These are phyloP conservation scores for Cheirogaleus major DNA, from an alignment of 2,797 vertebrate species.

Conservation along the genomic window DNA sequence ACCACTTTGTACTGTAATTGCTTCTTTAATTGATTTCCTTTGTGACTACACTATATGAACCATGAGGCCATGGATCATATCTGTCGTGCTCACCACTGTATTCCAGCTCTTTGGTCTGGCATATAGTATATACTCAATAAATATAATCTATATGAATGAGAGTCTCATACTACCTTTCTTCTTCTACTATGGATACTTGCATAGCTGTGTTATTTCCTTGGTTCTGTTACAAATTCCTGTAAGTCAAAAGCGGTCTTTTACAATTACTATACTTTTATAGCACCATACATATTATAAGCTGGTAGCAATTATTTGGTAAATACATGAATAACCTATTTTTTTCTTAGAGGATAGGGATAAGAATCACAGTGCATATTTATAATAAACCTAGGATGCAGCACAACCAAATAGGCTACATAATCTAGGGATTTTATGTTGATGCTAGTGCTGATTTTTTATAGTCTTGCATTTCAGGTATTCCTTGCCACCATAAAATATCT, in stretches of 20 bases:
- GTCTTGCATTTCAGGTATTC: background rate
- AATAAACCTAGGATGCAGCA: background rate
- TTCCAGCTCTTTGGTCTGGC: background rate
- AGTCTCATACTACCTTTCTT: background rate
- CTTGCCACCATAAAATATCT: background rate
- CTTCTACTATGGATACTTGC: background rate
- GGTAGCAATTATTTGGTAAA: slow-evolving; percentile 30
- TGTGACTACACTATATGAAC: background rate
- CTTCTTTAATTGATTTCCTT: background rate
- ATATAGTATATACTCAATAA: background rate
- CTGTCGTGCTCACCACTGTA: background rate
- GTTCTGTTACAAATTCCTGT: background rate
- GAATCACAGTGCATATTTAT: background rate
- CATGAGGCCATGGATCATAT: background rate
- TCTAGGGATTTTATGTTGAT: background rate
- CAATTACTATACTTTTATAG: background rate
- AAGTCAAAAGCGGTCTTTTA: background rate
- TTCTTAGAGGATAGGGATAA: background rate
- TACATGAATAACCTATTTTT: background rate
- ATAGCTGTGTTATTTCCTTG: background rate
- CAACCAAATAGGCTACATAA: background rate
- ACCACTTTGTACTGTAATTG: background rate
- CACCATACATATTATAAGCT: background rate
- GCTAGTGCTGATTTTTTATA: background rate
- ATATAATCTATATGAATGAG: background rate